Base-by-base conservation (phyloP, 2,797 vertebrate genomes). In the Pristis pectinata region DNA sequence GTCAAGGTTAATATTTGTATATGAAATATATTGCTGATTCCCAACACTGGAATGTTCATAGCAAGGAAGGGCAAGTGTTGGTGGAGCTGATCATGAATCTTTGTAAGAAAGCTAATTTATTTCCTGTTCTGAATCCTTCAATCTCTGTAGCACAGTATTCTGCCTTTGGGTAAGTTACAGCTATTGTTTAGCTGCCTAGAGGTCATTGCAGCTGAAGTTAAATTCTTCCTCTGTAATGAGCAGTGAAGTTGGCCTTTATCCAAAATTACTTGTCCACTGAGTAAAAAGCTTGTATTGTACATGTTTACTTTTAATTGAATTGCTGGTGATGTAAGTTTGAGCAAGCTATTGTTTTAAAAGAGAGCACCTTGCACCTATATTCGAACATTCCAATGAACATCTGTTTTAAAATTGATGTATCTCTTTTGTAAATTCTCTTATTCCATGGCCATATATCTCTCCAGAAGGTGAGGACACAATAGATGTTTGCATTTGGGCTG, bases 291-390 rank as follows among this genome's bases (percentile, higher is more conserved):
- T 93, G 67, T 93, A 72, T 74, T 93, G 70, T 74, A 44, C 89
- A 70, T 41, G 34, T 64, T 92, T 92, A 92, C 89, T 70, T 70
- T 92, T 22, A 67, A 92, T 67, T 92, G 61, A 67, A 92, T 70
- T 92, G 41, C 27, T 34, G 6, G 67, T 49, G 6, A 93, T 93
- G 67, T 10, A 93, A 74, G 70, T 76, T 93, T 74, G 17, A 27
- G 41, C 0, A 17, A 53, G 44, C 27, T 53, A 74, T 93, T 93
- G 92, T 13, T 44, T 93, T 93, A 15, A 59, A 4, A 59, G 44
- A 74, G 30, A 19, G 41, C 72, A 44, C 41, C 44, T 93, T 41
- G 27, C 70, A 74, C 53, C 92, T 49, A 41, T 74, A 53, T 49
- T 93, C 44, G 49, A 53, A 59, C n/a, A 17, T 67, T 70, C 9